These are phyloP conservation scores for Conus canariensis DNA, from an alignment of 2,888 invertebrate species.

Conservation along the genomic window DNA sequence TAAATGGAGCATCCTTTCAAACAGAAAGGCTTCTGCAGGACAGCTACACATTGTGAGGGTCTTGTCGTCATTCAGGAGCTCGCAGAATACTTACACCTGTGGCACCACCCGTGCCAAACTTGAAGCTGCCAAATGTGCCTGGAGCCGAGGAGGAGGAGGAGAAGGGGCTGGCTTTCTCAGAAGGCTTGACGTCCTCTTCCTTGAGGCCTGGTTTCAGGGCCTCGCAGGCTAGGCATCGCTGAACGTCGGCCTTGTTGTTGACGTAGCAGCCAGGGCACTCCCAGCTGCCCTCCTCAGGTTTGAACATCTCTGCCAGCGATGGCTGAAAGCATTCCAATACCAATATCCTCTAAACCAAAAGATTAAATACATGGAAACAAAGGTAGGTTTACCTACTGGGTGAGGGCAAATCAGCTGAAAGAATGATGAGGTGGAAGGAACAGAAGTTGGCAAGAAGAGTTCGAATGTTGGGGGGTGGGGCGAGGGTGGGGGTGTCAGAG, in stretches of 20 bases:
- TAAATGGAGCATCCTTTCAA: too few relatives aligned
- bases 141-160: constrained; percentile 12
- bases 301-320: constrained; percentile 79
- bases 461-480: too few relatives aligned
- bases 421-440: too few relatives aligned
- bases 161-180: constrained; percentile 17
- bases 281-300: constrained; percentile 83
- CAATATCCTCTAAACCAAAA: constrained; percentile 34
- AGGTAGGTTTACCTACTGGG: too few relatives aligned
- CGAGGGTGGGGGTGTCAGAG: too few relatives aligned
- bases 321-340: not conserved
- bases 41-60: too few relatives aligned
- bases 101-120: constrained; percentile 18
- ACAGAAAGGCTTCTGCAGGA: too few relatives aligned
- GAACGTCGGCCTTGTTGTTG: constrained; percentile 80
- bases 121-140: constrained; percentile 49
- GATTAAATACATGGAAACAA: not conserved
- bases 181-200: constrained; percentile 56
- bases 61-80: too few relatives aligned
- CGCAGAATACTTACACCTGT: not conserved
- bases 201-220: constrained; percentile 72
- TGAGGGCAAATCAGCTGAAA: too few relatives aligned
- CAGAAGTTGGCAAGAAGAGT: too few relatives aligned
- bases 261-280: constrained; percentile 85
- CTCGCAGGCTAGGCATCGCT: constrained; percentile 73